Conservation (phyloP, 2,797 vertebrate genomes). For the Neostethus bicornis region DNA sequence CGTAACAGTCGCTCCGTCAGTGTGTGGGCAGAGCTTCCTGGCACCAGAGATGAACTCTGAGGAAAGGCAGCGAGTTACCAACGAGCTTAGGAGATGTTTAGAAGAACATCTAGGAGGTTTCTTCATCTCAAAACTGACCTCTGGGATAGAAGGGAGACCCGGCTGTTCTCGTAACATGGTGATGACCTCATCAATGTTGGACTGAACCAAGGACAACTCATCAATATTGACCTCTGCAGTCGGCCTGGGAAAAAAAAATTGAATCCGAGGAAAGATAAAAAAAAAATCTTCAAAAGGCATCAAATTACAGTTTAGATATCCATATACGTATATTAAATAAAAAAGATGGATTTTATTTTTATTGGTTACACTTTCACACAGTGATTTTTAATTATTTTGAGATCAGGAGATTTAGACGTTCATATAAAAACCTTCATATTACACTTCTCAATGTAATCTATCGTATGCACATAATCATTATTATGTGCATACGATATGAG, state of each 20-base stretch:
- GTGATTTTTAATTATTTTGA: no score
- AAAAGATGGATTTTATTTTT: no score
- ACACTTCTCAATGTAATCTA: no score
- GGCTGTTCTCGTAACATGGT: conserved; percentile 84
- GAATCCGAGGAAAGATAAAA: background rate
- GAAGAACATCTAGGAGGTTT: conserved; percentile 5
- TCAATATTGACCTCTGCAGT: conserved; percentile 84
- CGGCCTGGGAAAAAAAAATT: conserved; percentile 44
- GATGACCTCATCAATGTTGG: conserved; percentile 86
- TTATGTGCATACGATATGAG: no score
- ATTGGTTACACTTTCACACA: no score
- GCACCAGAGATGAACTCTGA: conserved; percentile 72
- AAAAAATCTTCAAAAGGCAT: no score
- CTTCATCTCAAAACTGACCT: conserved; percentile 67
- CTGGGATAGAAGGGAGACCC: conserved; percentile 71
- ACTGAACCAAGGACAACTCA: conserved; percentile 84
- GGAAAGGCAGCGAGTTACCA: conserved; percentile 43
- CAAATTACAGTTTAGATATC: no score
- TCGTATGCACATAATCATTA: no score
- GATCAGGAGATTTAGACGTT: no score
- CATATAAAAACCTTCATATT: no score
- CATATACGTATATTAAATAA: no score
- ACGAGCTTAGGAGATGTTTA: conserved; percentile 11
- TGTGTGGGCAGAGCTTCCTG: conserved; percentile 77
- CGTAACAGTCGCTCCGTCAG: conserved; percentile 90